Evolutionary conservation across 2,797 vertebrate species (phyloP).

Genomic region (Xyrichtys novacula): DNA sequence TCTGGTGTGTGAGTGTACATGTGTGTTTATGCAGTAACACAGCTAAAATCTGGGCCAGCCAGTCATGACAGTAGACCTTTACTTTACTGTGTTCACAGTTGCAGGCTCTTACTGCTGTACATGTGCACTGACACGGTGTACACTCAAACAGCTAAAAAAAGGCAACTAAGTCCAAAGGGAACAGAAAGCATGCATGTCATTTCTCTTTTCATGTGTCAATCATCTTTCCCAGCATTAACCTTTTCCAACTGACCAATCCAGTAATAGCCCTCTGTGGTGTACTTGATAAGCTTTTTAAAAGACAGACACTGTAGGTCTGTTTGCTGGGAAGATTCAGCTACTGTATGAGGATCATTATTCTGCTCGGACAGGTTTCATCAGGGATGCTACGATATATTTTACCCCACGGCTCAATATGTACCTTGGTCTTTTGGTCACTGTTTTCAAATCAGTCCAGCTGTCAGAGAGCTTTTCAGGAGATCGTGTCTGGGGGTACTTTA

Average conservation of each 20-base stretch:
- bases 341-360: background rate
- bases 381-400: too few relatives aligned
- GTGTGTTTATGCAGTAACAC: background rate
- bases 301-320: background rate
- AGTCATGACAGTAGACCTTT: background rate
- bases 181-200: too few relatives aligned
- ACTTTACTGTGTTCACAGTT: slow-evolving; percentile 13
- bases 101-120: background rate
- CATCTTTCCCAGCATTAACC: background rate
- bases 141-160: too few relatives aligned
- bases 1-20: slow-evolving; percentile 1
- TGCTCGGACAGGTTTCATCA: background rate
- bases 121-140: background rate
- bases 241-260: background rate
- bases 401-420: too few relatives aligned
- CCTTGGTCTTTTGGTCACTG: too few relatives aligned
- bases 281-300: background rate
- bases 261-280: background rate
- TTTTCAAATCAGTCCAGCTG: too few relatives aligned
- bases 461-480: too few relatives aligned
- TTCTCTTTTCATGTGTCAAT: background rate
- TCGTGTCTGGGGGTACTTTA: too few relatives aligned
- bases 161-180: too few relatives aligned
- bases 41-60: slow-evolving; percentile 3
- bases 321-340: background rate